Conservation (phyloP, 2,797 vertebrate species). For the Rallus crepitans region DNA sequence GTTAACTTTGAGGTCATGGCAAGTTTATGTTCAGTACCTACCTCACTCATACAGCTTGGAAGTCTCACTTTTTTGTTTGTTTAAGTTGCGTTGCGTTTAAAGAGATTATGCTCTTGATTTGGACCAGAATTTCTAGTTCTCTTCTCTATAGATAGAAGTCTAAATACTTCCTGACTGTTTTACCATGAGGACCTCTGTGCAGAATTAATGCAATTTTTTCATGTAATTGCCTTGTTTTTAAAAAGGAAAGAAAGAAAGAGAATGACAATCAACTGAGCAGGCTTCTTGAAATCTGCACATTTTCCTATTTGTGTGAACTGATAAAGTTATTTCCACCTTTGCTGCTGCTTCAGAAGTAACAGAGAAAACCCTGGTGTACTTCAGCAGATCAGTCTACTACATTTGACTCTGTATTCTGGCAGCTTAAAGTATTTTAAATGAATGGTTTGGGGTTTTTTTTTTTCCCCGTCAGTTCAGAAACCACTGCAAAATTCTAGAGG, state of each 20-base stretch:
- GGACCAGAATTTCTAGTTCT: not conserved
- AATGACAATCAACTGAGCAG: not conserved
- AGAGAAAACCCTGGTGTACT: not conserved
- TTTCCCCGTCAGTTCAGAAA: not conserved
- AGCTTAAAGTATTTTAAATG: not conserved
- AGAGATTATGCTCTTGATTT: not conserved
- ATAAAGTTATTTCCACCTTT: not conserved
- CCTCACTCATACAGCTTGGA: not conserved
- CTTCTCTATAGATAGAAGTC: not conserved
- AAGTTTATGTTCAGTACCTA: not conserved
- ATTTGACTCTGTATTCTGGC: not conserved
- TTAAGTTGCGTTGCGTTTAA: not conserved
- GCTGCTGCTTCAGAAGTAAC: not conserved
- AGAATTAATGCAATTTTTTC: not conserved
- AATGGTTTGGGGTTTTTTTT: not conserved
- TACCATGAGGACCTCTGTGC: not conserved
- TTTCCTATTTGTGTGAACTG: not conserved
- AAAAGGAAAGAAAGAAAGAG: not conserved
- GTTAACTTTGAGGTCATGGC: not conserved
- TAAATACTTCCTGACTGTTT: not conserved
- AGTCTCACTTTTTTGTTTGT: not conserved
- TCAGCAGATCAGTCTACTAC: not conserved
- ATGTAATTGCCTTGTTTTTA: not conserved
- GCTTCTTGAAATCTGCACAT: not conserved
- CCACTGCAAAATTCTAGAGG: not conserved